These are phyloP conservation scores for Lasioglossum albipes DNA, from an alignment of 1,140 invertebrate species.

Conservation along the genomic window DNA sequence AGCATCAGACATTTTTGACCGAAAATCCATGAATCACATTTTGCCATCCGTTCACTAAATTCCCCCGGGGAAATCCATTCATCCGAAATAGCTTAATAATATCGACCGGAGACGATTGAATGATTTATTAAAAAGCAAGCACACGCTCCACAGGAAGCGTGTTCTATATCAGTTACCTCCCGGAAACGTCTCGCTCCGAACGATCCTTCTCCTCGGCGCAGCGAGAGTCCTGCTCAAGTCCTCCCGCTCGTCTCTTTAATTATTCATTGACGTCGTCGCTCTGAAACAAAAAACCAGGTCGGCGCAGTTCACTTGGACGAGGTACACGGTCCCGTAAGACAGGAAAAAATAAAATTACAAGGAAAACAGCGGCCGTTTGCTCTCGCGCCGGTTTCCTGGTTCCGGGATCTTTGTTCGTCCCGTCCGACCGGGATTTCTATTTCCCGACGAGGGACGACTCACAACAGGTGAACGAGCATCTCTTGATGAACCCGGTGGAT, in stretches of 20 bases:
- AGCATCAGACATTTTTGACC: too few relatives aligned
- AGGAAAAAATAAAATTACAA: not conserved
- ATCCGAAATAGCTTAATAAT: too few relatives aligned
- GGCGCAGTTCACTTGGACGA: constrained; percentile 2
- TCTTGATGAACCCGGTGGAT: constrained; percentile 38
- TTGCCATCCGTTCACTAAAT: too few relatives aligned
- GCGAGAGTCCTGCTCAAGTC: not conserved
- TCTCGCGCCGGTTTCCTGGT: not conserved
- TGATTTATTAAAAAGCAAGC: too few relatives aligned
- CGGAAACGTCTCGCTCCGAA: not conserved
- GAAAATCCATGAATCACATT: too few relatives aligned
- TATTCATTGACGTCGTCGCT: not conserved
- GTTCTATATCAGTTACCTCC: not conserved
- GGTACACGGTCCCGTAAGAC: not conserved
- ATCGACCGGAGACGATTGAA: too few relatives aligned
- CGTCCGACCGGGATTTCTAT: constrained; percentile 10
- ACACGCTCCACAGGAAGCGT: too few relatives aligned
- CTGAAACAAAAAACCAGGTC: constrained; percentile 3
- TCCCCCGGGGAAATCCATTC: too few relatives aligned
- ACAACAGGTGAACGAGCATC: constrained; percentile 34
- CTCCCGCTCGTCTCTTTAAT: not conserved
- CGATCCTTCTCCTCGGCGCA: not conserved
- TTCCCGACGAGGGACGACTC: constrained; percentile 4
- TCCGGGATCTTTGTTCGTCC: not conserved
- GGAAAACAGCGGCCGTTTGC: not conserved